Evolutionary conservation across 1,140 invertebrate species (phyloP), one percentile per base, ranked within the genome.

Genomic region (Drosophila repleta): DNA sequence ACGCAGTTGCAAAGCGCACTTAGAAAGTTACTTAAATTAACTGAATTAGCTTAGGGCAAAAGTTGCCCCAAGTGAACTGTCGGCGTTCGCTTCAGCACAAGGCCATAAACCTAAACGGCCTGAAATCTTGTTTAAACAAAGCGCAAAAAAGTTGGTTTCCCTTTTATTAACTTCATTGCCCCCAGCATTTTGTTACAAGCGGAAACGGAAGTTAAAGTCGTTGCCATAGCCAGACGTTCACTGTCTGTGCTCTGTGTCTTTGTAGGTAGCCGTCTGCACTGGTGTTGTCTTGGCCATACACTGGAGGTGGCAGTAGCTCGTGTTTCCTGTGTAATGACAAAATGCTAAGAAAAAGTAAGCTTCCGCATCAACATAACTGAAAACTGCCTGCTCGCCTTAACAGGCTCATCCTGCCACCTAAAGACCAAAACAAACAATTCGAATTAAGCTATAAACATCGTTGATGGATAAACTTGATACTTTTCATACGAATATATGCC

Each of bases 131-230:
- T 74, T 74, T 46, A 64, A 69, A 64, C 60, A 74, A 74, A 65
- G 58, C 39, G 53, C 29, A 64, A 52, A 64, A 64, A 45, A 58
- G 66, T 74, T 70, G 48, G 29, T 51, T 49, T 53, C 55, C 10
- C 46, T 49, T 74, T 74, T 74, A 74, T 74, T 74, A 74, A 74
- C 51, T 69, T 74, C 37, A 57, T 74, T 20, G 57, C 71, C 52
- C 13, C 10, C 20, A 57, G 71, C 71, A 52, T 37, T 69, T 68
- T 68, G 51, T 56, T 37, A 43, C 18, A 62, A 41, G 60, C 64
- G 43, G 48, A 68, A 67, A 18, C 64, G 55, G 70, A 68, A 61
- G 61, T 35, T 35, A 43, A 55, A 68, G 32, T 53, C 49, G 58
- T 60, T 60, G 69, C 63, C 63, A 67, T 66, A 43, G 55, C 61